Base-by-base conservation (phyloP, 23 tunicate species). In the Botrylloides violaceus region DNA sequence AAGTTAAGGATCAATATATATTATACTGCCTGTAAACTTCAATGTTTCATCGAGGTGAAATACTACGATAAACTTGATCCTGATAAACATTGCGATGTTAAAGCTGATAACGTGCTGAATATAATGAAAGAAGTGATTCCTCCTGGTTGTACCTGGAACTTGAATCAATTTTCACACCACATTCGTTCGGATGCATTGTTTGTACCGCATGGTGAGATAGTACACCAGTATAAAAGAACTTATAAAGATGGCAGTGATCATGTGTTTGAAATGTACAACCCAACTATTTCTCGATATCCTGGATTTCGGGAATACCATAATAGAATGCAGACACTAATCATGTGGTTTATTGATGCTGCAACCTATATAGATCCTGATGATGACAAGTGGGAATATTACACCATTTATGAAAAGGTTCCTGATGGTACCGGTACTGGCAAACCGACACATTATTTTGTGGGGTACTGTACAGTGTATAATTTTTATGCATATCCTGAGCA, bases 361-460 rank as follows among this genome's bases (percentile, higher is more conserved):
- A 80, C 76, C 36, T 95, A 72, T 57, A 87, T 95, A 58, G 99
- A 95, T 76, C 65, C 71, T 21, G 99, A 95, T 71, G 99, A 95
- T 57, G 99, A 87, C n/a, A 89, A 95, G 75, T 95, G 99, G 99
- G 99, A 95, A 59, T 95, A 77, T 78, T 95, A 73, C 58, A 53
- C 85, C 22, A 31, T 70, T 81, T 95, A 63, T 70, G 96, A 77
- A 79, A 56, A 88, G 31, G 77, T 76, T 32, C 7, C 22, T 21
- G 57, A 27, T 1, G 81, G 66, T 25, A 71, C 55, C 38, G n/a
- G n/a, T n/a, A 4, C 29, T 58, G 78, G 84, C 12, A 32, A 48
- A 50, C 31, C 81, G 7, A 36, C 53, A 1, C 79, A 66, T 58
- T 70, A 43, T 56, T 82, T 87, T 76, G 99, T 84, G 18, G 99